Evolutionary conservation across 2,797 vertebrate genomes (phyloP).

Genomic region (Oreonectes daqikongensis): DNA sequence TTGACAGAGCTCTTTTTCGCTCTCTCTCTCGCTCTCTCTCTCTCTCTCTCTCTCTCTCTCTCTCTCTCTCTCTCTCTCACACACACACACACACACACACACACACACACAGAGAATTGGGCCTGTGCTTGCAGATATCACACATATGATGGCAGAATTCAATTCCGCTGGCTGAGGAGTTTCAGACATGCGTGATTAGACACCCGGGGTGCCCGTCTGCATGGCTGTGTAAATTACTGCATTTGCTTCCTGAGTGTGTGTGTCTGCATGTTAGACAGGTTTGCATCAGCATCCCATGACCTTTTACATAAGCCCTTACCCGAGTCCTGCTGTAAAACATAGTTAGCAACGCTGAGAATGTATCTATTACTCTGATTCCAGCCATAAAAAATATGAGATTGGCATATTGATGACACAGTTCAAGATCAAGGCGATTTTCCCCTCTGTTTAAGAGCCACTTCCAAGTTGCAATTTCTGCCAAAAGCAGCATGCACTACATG

Average conservation of each 20-base stretch:
- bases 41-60: neutral
- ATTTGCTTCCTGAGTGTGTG: neutral
- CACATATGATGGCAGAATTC: constrained; percentile 46
- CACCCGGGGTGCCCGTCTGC: constrained; percentile 46
- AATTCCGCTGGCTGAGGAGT: constrained; percentile 34
- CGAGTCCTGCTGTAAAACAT: neutral
- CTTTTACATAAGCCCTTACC: neutral
- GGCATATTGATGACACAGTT: constrained; percentile 24
- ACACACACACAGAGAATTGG: constrained; percentile 8
- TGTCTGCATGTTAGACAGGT: neutral
- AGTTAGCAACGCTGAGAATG: neutral
- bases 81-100: constrained; percentile 21
- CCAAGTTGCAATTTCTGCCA: constrained; percentile 24
- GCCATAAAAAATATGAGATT: neutral
- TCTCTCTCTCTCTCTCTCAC: too few species aligned
- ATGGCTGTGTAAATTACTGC: constrained; percentile 17
- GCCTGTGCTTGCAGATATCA: constrained; percentile 36
- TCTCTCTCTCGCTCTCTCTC: neutral
- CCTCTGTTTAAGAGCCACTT: constrained; percentile 23
- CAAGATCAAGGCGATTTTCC: constrained; percentile 14
- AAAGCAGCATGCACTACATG: constrained; percentile 10
- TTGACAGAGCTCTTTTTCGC: neutral
- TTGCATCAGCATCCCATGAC: neutral
- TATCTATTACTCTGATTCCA: too few species aligned
- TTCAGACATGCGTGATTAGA: constrained; percentile 52